phyloP scores from a whole-genome alignment of 2,888 invertebrate genomes.

The Perizoma flavofasciatum region DNA sequence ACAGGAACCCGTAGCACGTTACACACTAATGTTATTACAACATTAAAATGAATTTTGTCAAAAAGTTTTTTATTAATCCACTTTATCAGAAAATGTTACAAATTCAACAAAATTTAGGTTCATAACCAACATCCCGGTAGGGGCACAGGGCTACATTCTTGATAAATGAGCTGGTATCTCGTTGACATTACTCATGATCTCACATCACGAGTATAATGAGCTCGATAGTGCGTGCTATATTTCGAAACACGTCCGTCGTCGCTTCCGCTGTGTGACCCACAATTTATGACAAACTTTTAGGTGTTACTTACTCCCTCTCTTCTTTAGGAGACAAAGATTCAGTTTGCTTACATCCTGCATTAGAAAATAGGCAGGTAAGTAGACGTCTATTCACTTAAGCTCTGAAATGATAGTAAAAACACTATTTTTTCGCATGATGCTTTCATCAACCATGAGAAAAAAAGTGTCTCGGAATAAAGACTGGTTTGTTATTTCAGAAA shows the following conservation, averaged over 20 bases:
- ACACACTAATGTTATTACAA: too few relatives aligned
- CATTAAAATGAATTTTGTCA: too few relatives aligned
- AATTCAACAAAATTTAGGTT: conserved; percentile 5
- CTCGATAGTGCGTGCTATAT: conserved; percentile 75
- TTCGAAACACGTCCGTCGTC: conserved; percentile 74
- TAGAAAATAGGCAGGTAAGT: too few relatives aligned
- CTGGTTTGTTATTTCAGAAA: too few relatives aligned
- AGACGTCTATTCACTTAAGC: too few relatives aligned
- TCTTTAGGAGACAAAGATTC: too few relatives aligned
- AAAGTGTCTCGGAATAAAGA: too few relatives aligned
- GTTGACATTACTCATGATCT: conserved; percentile 63
- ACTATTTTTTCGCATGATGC: too few relatives aligned
- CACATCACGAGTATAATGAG: conserved; percentile 60
- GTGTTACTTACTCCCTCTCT: conserved; percentile 31
- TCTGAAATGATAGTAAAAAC: too few relatives aligned
- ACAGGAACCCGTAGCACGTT: background rate
- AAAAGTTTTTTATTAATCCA: too few relatives aligned
- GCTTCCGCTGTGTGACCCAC: conserved; percentile 72
- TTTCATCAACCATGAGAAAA: too few relatives aligned
- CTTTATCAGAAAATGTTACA: background rate
- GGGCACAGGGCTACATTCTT: conserved; percentile 41
- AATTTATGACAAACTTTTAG: conserved; percentile 58
- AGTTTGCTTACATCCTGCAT: too few relatives aligned
- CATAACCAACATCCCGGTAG: conserved; percentile 15
- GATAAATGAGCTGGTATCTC: conserved; percentile 49